Percentiles rank a stretch among this genome's conserved stretches.
Conservation (phyloP, 2,797 vertebrate genomes). For the Clarias pachynema region DNA sequence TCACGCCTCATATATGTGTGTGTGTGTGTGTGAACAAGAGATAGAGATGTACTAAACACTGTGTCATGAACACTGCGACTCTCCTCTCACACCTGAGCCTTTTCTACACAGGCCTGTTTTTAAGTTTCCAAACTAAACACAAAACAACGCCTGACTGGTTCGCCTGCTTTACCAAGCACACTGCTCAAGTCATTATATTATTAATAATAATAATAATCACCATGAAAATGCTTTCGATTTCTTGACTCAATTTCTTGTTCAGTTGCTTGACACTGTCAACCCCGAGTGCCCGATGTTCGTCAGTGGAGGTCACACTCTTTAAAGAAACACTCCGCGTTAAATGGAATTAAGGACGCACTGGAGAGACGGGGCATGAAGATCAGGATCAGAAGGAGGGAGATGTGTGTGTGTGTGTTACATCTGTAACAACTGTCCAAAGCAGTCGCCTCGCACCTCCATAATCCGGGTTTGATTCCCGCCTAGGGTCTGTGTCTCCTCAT, state of each 20-base stretch:
- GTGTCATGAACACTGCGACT: not conserved
- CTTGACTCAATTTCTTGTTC: not conserved
- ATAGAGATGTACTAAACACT: not conserved
- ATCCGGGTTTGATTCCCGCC: too few relatives aligned
- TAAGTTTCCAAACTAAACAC: not conserved
- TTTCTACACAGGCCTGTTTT: not conserved
- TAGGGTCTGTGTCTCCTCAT: too few relatives aligned
- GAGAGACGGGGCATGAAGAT: too few relatives aligned
- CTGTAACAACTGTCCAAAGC: too few relatives aligned
- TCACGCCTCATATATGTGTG: not conserved
- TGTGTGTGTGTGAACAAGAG: not conserved
- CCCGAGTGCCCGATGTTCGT: not conserved
- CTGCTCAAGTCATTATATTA: not conserved
- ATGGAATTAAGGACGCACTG: too few relatives aligned
- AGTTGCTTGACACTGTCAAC: not conserved
- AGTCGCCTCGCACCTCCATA: too few relatives aligned
- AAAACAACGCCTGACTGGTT: not conserved
- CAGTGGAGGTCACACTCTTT: not conserved
- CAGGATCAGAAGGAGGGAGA: too few relatives aligned
- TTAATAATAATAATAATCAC: too few relatives aligned
- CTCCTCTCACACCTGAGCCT: not conserved
- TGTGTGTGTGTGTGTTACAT: too few relatives aligned
- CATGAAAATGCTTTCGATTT: not conserved
- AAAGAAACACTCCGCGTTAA: not conserved
- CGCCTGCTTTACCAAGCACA: not conserved